Base-by-base conservation (phyloP, 1,140 invertebrate species). In the Camponotus pennsylvanicus region DNA sequence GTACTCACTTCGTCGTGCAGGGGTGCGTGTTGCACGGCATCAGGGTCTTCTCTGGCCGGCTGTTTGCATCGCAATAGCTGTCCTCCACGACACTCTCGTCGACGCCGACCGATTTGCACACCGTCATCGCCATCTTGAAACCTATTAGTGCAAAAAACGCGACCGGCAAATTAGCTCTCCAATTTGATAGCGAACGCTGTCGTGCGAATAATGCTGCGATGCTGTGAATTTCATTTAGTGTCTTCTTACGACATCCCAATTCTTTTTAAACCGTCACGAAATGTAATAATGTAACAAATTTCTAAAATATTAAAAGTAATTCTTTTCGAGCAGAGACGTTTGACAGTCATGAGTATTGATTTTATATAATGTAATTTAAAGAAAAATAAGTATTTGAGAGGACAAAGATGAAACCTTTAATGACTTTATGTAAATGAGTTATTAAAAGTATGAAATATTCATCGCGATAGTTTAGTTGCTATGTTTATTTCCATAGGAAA, bases 1-100 rank as follows among this genome's bases (percentile, higher is more conserved):
- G 59, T 92, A 95, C 97, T 97, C 96, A 99, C 98, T 97, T 98
- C 86, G 98, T 97, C 13, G 98, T 97, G 95, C 98, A 99, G 18
- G 97, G 97, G 92, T 98, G 97, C 52, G 96, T 97, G 95, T 98
- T 98, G 94, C 98, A 99, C 86, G 97, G 96, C 64, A 98, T 96
- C 61, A 98, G 96, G 73, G 97, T 96, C 45, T 97, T 96, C 85
- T 97, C 96, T 1, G 98, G 98, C 92, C 97, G 97, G 92, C 96
- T 96, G 66, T 97, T 96, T 18, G 96, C 96, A 93, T 98, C 97
- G 95, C 98, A 99, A 7, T 98, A 96, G 87, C 97, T 95, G 92
- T 97, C 97, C 91, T 98, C 97, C 66, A 98, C 97, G 13, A 97
- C 97, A 91, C 97, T 97, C 27, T 96, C 96, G 49, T 97, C 97